A percentile compares a stretch with the other conserved stretches of the same genome.
Conservation (phyloP, 2,888 invertebrate genomes). For the Athalia rosae region DNA sequence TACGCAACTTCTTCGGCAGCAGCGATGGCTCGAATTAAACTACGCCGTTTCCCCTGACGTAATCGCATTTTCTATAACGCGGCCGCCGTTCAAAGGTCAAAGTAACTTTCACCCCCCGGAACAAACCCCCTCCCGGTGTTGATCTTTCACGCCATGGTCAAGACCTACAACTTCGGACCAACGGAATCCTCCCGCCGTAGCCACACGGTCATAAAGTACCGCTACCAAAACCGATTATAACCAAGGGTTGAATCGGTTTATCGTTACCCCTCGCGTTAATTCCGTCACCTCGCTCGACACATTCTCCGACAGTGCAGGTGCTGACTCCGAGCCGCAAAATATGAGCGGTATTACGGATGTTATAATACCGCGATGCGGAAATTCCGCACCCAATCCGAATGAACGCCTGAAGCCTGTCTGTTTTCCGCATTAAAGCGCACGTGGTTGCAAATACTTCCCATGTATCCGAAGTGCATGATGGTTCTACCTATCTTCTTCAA, state of each 20-base stretch:
- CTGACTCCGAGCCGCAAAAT: too few relatives aligned
- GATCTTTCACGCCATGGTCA: neutral
- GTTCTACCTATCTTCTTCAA: neutral
- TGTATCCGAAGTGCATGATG: neutral
- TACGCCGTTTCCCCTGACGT: neutral
- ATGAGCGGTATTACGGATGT: too few relatives aligned
- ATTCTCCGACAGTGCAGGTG: too few relatives aligned
- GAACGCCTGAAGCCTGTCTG: too few relatives aligned
- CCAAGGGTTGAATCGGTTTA: too few relatives aligned
- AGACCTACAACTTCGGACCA: neutral
- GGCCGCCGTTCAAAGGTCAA: neutral
- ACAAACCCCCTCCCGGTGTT: neutral
- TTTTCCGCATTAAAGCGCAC: neutral
- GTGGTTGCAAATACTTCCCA: neutral
- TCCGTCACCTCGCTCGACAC: too few relatives aligned
- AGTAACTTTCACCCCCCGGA: neutral
- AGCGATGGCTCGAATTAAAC: too few relatives aligned
- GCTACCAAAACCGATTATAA: too few relatives aligned
- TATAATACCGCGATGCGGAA: too few relatives aligned
- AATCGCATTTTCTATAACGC: neutral
- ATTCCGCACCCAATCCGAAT: too few relatives aligned
- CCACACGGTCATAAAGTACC: neutral
- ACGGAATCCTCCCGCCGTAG: slow-evolving; percentile 4
- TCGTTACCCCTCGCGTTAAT: too few relatives aligned
- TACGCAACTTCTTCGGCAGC: too few relatives aligned